Evolutionary conservation across 2,888 invertebrate species (phyloP).

Genomic region (Heliothis peltigera): DNA sequence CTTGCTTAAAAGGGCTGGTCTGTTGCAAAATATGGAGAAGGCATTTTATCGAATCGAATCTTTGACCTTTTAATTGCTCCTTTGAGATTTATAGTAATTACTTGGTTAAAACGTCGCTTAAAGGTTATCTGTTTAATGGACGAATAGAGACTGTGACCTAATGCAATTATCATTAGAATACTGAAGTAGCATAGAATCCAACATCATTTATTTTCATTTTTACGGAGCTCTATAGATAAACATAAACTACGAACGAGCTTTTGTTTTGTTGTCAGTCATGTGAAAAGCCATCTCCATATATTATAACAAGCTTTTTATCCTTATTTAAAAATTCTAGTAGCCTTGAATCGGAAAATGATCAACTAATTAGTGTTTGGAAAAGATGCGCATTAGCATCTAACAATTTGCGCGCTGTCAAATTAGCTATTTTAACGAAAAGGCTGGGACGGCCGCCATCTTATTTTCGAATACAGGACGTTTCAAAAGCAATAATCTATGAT

Average conservation of each 20-base stretch:
- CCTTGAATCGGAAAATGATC: constrained; percentile 78
- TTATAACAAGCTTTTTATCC: constrained; percentile 29
- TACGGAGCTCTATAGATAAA: too few relatives aligned
- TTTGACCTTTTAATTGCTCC: too few relatives aligned
- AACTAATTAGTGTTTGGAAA: constrained; percentile 82
- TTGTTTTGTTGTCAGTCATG: too few relatives aligned
- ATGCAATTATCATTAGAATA: too few relatives aligned
- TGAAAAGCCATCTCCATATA: constrained; percentile 6
- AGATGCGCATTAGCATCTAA: constrained; percentile 76
- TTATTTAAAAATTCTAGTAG: constrained; percentile 37
- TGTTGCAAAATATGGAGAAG: constrained; percentile 22
- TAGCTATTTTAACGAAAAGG: constrained; percentile 78
- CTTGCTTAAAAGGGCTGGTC: constrained; percentile 10
- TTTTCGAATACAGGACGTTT: constrained; percentile 61
- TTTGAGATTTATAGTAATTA: too few relatives aligned
- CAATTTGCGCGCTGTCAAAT: constrained; percentile 83
- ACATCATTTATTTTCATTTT: too few relatives aligned
- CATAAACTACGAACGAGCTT: too few relatives aligned
- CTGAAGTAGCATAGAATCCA: too few relatives aligned
- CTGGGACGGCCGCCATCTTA: constrained; percentile 66
- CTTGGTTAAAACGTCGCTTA: too few relatives aligned
- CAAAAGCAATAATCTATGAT: not conserved
- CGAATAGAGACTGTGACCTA: too few relatives aligned
- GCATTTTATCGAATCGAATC: not conserved
- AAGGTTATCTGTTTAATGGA: too few relatives aligned